These are phyloP conservation scores for Morinoia aosen DNA, from an alignment of 2,888 invertebrate genomes.

Conservation along the genomic window DNA sequence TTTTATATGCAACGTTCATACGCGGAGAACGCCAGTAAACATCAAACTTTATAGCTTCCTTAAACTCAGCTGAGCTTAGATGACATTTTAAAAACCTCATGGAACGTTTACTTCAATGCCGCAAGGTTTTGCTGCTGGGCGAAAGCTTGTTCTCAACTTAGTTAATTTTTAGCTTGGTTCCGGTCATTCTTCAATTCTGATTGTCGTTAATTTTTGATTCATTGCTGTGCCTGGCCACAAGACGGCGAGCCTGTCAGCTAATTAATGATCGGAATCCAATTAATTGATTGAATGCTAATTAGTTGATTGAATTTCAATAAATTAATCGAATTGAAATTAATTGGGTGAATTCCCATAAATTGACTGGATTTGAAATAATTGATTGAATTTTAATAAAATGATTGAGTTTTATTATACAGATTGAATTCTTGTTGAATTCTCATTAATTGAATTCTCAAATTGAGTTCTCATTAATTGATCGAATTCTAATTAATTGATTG, in stretches of 20 bases:
- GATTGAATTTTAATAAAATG: no score
- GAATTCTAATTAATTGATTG: no score
- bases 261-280: background rate
- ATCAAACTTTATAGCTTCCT: background rate
- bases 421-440: no score
- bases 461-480: no score
- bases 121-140: background rate
- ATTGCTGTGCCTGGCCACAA: background rate
- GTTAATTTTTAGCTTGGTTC: background rate
- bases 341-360: no score
- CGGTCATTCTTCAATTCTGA: background rate
- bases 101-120: background rate
- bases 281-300: no score
- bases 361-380: no score
- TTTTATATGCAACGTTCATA: constrained; percentile 8
- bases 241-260: background rate
- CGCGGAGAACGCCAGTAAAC: background rate
- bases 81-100: background rate
- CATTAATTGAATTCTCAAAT: no score
- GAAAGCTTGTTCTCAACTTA: background rate
- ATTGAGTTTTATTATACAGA: no score
- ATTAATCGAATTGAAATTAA: no score
- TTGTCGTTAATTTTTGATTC: background rate
- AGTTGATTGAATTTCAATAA: no score
- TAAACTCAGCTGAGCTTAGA: background rate